Conservation (phyloP, 2,113 vertebrate genomes). For the Zootoca vivipara region DNA sequence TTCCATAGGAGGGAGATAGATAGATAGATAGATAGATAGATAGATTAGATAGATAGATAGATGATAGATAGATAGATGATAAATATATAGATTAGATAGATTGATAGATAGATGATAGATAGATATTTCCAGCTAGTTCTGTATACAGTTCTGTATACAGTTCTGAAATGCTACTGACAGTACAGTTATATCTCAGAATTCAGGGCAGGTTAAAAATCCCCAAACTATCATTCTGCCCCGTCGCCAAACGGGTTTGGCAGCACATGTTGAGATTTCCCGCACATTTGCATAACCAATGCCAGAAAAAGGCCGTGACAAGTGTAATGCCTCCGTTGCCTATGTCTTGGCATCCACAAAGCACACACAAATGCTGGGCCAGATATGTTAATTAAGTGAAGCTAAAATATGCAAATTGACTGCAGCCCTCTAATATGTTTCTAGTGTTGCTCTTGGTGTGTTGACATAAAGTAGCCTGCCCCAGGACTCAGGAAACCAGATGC, state of each 20-base stretch:
- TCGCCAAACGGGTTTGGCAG: background rate
- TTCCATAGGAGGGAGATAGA: background rate
- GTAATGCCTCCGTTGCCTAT: background rate
- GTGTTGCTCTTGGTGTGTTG: background rate
- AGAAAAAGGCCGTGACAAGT: background rate
- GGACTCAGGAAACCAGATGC: background rate
- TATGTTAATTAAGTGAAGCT: slow-evolving; percentile 2
- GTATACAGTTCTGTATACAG: background rate
- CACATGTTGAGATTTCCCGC: background rate
- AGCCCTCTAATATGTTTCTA: background rate
- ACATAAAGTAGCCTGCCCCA: background rate
- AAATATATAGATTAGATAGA: no score
- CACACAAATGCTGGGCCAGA: background rate
- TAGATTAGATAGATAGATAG: no score
- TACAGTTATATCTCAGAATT: background rate
- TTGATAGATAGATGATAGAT: background rate
- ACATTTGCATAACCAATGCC: background rate
- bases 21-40: no score
- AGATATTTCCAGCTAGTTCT: background rate
- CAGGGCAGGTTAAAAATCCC: background rate
- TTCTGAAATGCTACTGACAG: background rate
- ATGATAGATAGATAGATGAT: no score
- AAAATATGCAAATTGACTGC: slow-evolving; percentile 23
- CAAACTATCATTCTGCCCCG: background rate
- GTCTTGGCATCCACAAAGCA: background rate